Evolutionary conservation across 2,113 vertebrate genomes (phyloP), one percentile per base, ranked within the genome.

Genomic region (Engystomops pustulosus): DNA sequence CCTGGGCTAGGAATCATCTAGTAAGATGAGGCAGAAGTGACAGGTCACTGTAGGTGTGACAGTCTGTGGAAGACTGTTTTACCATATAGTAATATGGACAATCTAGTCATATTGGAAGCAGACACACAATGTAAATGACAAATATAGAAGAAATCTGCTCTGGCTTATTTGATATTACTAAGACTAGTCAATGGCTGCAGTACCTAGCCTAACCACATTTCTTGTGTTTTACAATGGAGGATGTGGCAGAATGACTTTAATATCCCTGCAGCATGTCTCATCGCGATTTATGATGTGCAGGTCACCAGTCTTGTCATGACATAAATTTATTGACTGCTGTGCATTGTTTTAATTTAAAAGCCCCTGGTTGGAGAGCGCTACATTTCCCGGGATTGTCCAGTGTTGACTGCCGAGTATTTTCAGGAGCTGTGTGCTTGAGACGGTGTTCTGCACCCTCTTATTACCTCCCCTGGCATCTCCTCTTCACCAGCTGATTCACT

Each of bases 231-330:
- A 55, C 25, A 75, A 75, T 36, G 32, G 49, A 32, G 47, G 30
- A 55, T 53, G 44, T 68, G 20, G 45, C 18, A 62, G 51, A 51
- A n/a, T 23, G 23, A 10, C 34, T 53, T 77, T 84, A 49, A 84
- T 78, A 69, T 69, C 45, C n/a, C 27, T 34, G 41, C 25, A 55
- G 49, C 17, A 78, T 25, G 74, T 78, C 60, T 53, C 47, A 58
- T 84, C 45, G 8, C 78, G 82, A 84, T 84, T 84, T 78, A 84
- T 69, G 74, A 78, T 78, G 82, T 78, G 74, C 62, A 78, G 60
- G 36, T 78, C 32, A 84, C 74, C 68, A 49, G 68, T 84, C 62
- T 78, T 69, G 82, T 78, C 47, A 78, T 78, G 68, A 68, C 75
- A 69, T 41, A 23, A 84, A 84, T 84, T 84, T 84, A 84, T 49